Percentiles rank a stretch among this genome's conserved stretches.
Evolutionary conservation across 1,140 invertebrate genomes (phyloP).

Genomic region (Drosophila varians): DNA sequence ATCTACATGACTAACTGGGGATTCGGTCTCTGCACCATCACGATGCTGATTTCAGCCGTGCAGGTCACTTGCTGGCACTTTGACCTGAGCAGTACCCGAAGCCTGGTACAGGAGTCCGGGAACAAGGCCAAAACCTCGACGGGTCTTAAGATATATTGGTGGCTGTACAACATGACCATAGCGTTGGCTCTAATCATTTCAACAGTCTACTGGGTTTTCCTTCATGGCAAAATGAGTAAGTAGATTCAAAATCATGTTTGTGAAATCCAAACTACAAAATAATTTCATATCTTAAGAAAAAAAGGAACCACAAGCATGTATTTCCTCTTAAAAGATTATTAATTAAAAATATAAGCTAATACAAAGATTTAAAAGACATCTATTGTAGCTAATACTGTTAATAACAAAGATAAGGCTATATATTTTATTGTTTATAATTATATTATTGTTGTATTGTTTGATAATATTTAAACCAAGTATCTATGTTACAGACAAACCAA

Average conservation of each 20-base stretch:
- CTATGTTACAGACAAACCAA: slow-evolving; percentile 60
- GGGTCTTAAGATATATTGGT: slow-evolving; percentile 85
- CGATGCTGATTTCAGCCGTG: slow-evolving; percentile 66
- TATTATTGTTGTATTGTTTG: too few species aligned
- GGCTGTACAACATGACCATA: slow-evolving; percentile 85
- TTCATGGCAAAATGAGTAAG: slow-evolving; percentile 85
- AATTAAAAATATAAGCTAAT: too few species aligned
- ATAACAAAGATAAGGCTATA: too few species aligned
- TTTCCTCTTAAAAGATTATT: not conserved
- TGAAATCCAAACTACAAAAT: too few species aligned
- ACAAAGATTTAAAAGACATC: too few species aligned
- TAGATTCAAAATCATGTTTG: not conserved
- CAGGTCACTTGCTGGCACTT: slow-evolving; percentile 76
- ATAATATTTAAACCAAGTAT: not conserved
- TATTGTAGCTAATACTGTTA: too few species aligned
- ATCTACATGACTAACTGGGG: slow-evolving; percentile 93
- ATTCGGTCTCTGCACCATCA: slow-evolving; percentile 84
- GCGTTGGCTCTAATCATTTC: slow-evolving; percentile 86
- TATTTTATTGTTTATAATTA: too few species aligned
- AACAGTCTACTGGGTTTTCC: slow-evolving; percentile 86
- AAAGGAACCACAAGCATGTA: too few species aligned
- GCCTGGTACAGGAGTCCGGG: slow-evolving; percentile 58
- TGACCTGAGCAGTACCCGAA: slow-evolving; percentile 51
- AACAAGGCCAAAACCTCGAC: slow-evolving; percentile 54
- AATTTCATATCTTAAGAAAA: too few species aligned